Evolutionary conservation across 2,113 vertebrate species (phyloP).

Genomic region (Melozone crissalis): DNA sequence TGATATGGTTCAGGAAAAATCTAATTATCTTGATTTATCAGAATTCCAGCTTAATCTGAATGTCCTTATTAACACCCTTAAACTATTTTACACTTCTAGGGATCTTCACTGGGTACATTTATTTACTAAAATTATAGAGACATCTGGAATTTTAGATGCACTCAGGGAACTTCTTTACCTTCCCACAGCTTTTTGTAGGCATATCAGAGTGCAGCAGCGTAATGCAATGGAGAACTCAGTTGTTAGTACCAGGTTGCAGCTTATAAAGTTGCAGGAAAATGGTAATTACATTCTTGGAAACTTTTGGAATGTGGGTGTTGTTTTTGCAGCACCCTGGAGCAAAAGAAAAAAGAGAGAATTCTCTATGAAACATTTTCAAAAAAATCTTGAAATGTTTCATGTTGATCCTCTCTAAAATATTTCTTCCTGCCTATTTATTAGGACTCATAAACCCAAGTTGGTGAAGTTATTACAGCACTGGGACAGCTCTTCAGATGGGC

Average conservation of each 20-base stretch:
- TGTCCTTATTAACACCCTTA: not conserved
- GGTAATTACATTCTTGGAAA: not conserved
- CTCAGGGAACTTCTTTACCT: not conserved
- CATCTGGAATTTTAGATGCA: not conserved
- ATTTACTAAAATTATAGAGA: not conserved
- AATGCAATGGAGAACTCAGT: not conserved
- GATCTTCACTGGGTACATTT: not conserved
- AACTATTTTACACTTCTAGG: not conserved
- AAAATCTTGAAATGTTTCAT: not conserved
- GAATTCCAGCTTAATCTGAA: conserved; percentile 8
- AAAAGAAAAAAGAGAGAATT: not conserved
- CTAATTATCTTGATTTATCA: conserved; percentile 46
- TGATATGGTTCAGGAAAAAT: conserved; percentile 67
- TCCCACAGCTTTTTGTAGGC: not conserved
- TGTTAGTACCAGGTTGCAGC: not conserved
- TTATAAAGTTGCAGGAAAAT: not conserved
- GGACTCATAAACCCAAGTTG: not conserved
- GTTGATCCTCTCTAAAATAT: not conserved
- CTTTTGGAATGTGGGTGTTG: not conserved
- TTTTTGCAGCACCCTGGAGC: not conserved
- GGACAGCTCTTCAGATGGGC: not conserved
- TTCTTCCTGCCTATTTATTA: not conserved
- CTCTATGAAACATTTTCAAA: not conserved
- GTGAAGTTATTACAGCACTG: not conserved
- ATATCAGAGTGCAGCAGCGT: not conserved